Evolutionary conservation across 2,797 vertebrate genomes (phyloP), one percentile per base, ranked within the genome.

Genomic region (Pipistrellus kuhlii): DNA sequence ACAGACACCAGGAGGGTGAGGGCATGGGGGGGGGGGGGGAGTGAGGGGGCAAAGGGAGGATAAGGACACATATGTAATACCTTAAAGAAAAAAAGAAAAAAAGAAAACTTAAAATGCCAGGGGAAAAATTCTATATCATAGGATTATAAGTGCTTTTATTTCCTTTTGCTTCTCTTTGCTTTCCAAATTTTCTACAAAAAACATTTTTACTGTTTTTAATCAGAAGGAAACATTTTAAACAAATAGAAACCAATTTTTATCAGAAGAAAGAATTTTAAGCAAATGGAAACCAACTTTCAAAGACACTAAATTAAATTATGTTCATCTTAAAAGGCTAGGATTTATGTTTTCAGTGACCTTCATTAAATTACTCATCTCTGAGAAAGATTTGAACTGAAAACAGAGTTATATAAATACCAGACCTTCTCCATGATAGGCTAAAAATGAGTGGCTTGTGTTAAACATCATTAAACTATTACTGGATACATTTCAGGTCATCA

Each of bases 271-370:
- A 46, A 82, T 32, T 41, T 68, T 73, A 85, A 81, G 18, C 30
- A 81, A 91, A 68, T 32, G n/a, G 48, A 94, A 94, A 75, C 57
- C 20, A 89, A 80, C 73, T 86, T 86, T 71, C 82, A 86, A 92
- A 85, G 69, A 64, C 21, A 75, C 12, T 89, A 85, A 62, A 44
- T 76, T 75, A 55, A 59, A 46, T 77, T 82, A 72, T 17, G 4
- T 78, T 25, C 20, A 68, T 76, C n/a, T 88, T 85, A 69, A 85
- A 38, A 25, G 11, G 8, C 44, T 69, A 88, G 44, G 15, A 55
- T 82, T 94, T 91, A 84, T 35, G 17, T 84, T 91, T 30, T 89
- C 23, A 82, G n/a, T 48, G 51, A 75, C 35, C 71, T 87, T 64
- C 51, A 66, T 57, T 30, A 86, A 90, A 80, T 48, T 68, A 78